These are phyloP conservation scores for Platycheirus rosarum DNA, from an alignment of 2,888 invertebrate species.

Conservation along the genomic window DNA sequence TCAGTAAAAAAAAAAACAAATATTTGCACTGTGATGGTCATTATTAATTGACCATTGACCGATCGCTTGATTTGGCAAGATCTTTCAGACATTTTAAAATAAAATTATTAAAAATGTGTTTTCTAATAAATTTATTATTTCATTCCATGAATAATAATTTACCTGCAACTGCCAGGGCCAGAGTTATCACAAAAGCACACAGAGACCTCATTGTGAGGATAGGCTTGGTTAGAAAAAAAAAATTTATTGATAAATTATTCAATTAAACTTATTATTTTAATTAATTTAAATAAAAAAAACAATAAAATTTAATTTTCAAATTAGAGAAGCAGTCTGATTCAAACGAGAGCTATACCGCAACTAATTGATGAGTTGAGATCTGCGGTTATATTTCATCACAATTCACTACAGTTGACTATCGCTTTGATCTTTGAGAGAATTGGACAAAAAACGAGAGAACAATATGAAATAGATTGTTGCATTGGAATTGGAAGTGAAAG, in stretches of 20 bases:
- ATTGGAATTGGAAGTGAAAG: no score
- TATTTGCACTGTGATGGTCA: neutral
- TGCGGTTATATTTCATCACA: slow-evolving; percentile 32
- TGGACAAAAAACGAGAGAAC: no score
- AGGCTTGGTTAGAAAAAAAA: neutral
- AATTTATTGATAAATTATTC: no score
- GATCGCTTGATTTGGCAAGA: neutral
- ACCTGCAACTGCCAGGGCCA: slow-evolving; percentile 55
- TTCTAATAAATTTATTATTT: no score
- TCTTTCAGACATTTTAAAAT: neutral
- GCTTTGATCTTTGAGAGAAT: slow-evolving; percentile 31
- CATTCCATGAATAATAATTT: no score
- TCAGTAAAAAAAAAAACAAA: neutral
- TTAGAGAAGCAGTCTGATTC: slow-evolving; percentile 27
- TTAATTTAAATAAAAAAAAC: slow-evolving; percentile 11
- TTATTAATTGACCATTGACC: neutral
- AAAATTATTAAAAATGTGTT: slow-evolving; percentile 1
- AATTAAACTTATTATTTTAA: slow-evolving; percentile 10
- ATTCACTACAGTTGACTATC: slow-evolving; percentile 1
- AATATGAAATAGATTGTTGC: no score
- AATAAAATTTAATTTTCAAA: neutral
- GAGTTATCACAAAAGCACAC: slow-evolving; percentile 36
- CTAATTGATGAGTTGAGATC: slow-evolving; percentile 24
- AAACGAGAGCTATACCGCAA: slow-evolving; percentile 56
- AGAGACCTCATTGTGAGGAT: slow-evolving; percentile 47